Evolutionary conservation across 2,888 invertebrate genomes (phyloP), one percentile per base, ranked within the genome.

Genomic region (Caenorhabditis zanzibari): DNA sequence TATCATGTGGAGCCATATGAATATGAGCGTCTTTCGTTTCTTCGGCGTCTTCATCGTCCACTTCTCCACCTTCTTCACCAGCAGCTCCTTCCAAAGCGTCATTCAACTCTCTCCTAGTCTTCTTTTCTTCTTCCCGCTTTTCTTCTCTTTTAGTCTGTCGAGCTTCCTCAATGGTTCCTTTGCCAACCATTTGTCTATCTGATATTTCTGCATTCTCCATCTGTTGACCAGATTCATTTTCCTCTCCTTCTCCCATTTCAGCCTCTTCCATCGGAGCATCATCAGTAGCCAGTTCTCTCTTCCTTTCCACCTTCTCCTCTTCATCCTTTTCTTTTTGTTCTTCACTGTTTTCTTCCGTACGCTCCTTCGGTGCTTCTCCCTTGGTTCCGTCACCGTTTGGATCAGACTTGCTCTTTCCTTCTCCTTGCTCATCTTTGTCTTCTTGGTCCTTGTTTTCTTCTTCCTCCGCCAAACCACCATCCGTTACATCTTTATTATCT

Each of bases 351-450:
- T 84, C 49, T 22, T 85, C 69, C 44, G 83, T 69, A 14, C 71
- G 71, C 26, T 84, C 81, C 32, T 86, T 73, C 52, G 75, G 54
- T 22, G 74, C 82, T 47, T 86, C 76, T 74, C 83, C 79, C 61
- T 80, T 75, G 61, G 81, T 68, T 84, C 85, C 81, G 61, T 86
- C 69, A 90, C 92, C 38, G 93, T 93, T 52, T 92, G 93, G 79
- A 80, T 87, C 86, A 4, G 73, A 69, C 41, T 85, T 84, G 49
- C 84, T 84, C 63, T 86, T 76, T 79, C 87, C 86, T 64, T 86
- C 63, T 69, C 86, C 88, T 32, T 84, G 82, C 35, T 82, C 82
- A 19, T 83, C 81, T 63, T 85, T 68, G 19, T 82, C 82, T n/a
- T 85, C 85, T 19, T 85, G 79, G 16, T 86, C 81, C 19, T 85